Evolutionary conservation across 2,113 vertebrate genomes (phyloP).

Genomic region (Thalassoma bifasciatum): DNA sequence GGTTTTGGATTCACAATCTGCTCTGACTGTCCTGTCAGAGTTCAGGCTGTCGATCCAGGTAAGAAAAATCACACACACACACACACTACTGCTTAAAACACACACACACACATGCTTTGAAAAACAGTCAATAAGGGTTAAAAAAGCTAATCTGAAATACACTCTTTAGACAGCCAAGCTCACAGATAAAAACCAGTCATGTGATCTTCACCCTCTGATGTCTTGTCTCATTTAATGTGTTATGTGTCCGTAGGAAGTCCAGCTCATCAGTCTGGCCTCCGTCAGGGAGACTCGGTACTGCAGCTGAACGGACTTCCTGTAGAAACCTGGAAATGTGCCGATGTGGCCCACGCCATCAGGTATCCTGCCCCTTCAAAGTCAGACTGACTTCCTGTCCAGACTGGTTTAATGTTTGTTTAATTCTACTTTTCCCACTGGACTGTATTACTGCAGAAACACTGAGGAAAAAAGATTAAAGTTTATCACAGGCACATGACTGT

Average conservation of each 20-base stretch:
- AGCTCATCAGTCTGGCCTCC: constrained; percentile 90
- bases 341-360: constrained; percentile 94
- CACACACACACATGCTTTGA: background rate
- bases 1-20: constrained; percentile 98
- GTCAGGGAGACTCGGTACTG: constrained; percentile 90
- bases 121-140: background rate
- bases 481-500: no score
- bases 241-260: constrained; percentile 85
- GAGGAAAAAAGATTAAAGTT: no score
- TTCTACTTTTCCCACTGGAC: background rate
- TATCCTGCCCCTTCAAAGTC: constrained; percentile 41
- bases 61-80: background rate
- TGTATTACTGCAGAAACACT: no score
- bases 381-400: background rate
- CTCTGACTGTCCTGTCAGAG: constrained; percentile 91
- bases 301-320: constrained; percentile 92
- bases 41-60: constrained; percentile 92
- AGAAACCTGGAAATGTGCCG: constrained; percentile 94
- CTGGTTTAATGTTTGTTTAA: background rate
- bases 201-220: no score
- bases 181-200: no score
- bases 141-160: no score
- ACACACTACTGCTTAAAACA: background rate
- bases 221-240: background rate
- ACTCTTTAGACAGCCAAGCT: no score